Evolutionary conservation across 92 coral and sea anemone species (phyloP).

Genomic region (Porites cylindrica): DNA sequence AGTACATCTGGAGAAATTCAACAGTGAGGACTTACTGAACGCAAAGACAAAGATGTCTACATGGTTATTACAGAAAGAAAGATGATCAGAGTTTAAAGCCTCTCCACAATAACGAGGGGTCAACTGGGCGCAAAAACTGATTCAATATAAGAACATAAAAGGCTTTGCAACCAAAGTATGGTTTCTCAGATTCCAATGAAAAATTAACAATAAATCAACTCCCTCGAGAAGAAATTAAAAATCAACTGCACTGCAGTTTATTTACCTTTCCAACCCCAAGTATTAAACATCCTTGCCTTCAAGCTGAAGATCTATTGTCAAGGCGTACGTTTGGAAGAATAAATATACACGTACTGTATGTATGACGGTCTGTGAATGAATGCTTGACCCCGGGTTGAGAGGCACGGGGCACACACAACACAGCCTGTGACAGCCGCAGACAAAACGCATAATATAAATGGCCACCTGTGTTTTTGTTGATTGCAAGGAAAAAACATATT

Average conservation of each 20-base stretch:
- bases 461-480: slow-evolving; percentile 49
- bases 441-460: slow-evolving; percentile 31
- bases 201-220: slow-evolving; percentile 35
- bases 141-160: slow-evolving; percentile 2
- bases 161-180: background rate
- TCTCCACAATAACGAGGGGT: slow-evolving; percentile 29
- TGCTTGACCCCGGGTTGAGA: slow-evolving; percentile 52
- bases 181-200: slow-evolving; percentile 14
- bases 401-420: slow-evolving; percentile 33
- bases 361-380: slow-evolving; percentile 38
- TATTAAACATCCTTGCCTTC: slow-evolving; percentile 28
- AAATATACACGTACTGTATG: background rate
- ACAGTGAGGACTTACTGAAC: background rate
- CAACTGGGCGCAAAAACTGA: slow-evolving; percentile 2
- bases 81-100: slow-evolving; percentile 29
- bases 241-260: slow-evolving; percentile 10
- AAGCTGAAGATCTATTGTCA: slow-evolving; percentile 23
- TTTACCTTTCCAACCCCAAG: slow-evolving; percentile 54
- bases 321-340: background rate
- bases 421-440: slow-evolving; percentile 38
- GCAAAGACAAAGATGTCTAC: background rate
- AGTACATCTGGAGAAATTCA: background rate
- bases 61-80: slow-evolving; percentile 5
- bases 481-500: slow-evolving; percentile 26
- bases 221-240: slow-evolving; percentile 23